Evolutionary conservation across 2,797 vertebrate genomes (phyloP), one percentile per base, ranked within the genome.

Genomic region (Limosa lapponica): DNA sequence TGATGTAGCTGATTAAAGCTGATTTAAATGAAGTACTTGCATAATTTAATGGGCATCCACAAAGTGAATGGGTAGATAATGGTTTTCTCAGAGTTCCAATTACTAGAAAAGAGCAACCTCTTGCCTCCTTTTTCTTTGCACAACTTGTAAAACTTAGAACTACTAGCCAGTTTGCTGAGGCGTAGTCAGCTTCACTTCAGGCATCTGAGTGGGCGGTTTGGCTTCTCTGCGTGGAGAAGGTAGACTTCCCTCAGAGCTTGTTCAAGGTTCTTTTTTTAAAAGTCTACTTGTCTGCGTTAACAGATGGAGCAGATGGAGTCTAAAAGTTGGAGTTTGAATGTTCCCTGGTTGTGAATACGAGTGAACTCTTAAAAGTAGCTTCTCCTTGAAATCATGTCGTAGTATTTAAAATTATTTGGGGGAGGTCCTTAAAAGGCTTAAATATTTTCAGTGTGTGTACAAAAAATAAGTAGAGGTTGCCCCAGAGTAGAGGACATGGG

Each of bases 1-100:
- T 87, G 89, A 92, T 92, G 84, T 84, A 89, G 74, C 62, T 93
- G 66, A 90, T 94, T 90, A 64, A 88, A 94, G 65, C 28, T 54
- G 41, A 81, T 71, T 67, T 93, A 71, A 81, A 81, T 1, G 0
- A 90, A 82, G 52, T 28, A n/a, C 36, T 83, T 77, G 28, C 36
- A 11, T 87, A 78, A 81, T 88, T 90, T 88, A 86, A 74, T 92
- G 51, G 46, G 24, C 20, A 57, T 71, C 39, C 64, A 71, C 48
- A n/a, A 80, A 83, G 48, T 55, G 23, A 81, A 59, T 64, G 20
- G 23, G 79, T 71, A 59, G 65, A 17, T 71, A 62, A 52, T 57
- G 39, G 6, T 78, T 90, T 91, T 86, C 16, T 66, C 57, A 81
- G 67, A 20, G 57, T 37, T 93, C 44, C 25, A 86, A 3, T 74